Base-by-base conservation (phyloP, 2,797 vertebrate genomes). In the Botia kubotai region DNA sequence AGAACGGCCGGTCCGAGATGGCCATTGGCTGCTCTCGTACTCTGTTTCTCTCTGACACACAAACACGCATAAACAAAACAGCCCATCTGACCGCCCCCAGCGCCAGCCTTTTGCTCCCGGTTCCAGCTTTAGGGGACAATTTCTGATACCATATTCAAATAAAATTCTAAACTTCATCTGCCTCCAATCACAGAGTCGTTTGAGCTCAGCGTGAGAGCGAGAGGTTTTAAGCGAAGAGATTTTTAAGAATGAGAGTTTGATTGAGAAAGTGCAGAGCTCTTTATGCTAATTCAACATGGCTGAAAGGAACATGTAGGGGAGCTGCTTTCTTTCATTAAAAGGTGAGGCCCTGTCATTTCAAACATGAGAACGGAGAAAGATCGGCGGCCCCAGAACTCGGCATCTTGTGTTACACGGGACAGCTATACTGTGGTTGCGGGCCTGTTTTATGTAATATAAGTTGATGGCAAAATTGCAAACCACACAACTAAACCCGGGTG, bases 261-360 rank as follows among this genome's bases (percentile, higher is more conserved):
- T 80, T 88, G 85, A 86, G 81, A 86, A 86, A 86, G 84, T 55
- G 10, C 88, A 90, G 78, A 57, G 81, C 74, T 75, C 14, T 65
- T 84, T 48, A 67, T 79, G 60, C 87, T 88, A 88, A 92, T 90
- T 90, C 89, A 89, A 87, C 85, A 81, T 74, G 87, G 88, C 86
- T 92, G 84, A 86, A 88, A 91, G 82, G 84, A 91, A 89, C 83
- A 89, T 79, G 46, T 80, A 21, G 84, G 46, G 86, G 65, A 84
- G 87, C 89, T 90, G 90, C 84, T 87, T 89, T 86, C 80, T 86
- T 87, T 92, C 91, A 84, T 87, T 88, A 87, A 77, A 85, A 92
- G 88, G 87, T 90, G 89, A 91, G 89, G 81, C 86, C 83, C 80
- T 87, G 87, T 87, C 69, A 65, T 78, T 82, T 82, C 85, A 87